These are phyloP conservation scores for Lerista edwardsae DNA, from an alignment of 2,797 vertebrate genomes.

Conservation along the genomic window DNA sequence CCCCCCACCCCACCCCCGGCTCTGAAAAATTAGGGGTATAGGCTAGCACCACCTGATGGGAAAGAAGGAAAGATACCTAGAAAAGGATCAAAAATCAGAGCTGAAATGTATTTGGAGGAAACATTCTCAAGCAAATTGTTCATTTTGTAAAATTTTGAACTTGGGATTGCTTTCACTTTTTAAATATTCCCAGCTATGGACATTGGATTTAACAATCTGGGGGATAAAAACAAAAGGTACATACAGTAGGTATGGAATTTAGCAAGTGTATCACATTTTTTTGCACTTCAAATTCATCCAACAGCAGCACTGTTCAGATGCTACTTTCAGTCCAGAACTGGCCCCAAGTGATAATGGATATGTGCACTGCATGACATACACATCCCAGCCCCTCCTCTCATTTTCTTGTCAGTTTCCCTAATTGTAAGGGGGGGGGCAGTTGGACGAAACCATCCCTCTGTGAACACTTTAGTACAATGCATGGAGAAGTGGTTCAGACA, in stretches of 20 bases:
- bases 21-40: neutral
- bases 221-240: neutral
- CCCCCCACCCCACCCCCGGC: no score
- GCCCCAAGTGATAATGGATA: no score
- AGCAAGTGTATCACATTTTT: neutral
- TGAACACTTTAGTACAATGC: no score
- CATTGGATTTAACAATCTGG: neutral
- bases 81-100: neutral
- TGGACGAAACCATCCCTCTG: no score
- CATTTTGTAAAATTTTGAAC: neutral
- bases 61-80: neutral
- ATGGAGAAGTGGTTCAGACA: no score
- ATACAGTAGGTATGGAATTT: neutral
- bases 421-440: no score
- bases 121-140: neutral
- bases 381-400: no score
- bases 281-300: neutral
- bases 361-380: no score
- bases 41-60: slow-evolving; percentile 18
- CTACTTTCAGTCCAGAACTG: no score
- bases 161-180: neutral
- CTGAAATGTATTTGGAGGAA: neutral
- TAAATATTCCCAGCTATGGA: neutral
- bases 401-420: no score
- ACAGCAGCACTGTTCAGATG: neutral